Conservation (phyloP, 2,888 invertebrate species). For the Meteorus colon region DNA sequence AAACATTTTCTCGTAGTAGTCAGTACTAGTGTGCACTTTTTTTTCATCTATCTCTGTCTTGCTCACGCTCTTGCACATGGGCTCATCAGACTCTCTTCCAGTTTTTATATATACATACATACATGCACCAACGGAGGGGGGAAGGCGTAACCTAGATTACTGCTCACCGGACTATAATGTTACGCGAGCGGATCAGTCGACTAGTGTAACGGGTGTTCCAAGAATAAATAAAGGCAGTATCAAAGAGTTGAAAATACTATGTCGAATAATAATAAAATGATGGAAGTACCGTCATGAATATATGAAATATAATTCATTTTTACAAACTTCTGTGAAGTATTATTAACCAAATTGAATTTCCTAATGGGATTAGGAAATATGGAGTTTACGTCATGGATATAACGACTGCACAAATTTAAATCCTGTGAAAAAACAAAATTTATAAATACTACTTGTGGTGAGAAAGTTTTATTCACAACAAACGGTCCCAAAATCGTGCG, state of each 20-base stretch:
- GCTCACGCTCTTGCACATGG: not conserved
- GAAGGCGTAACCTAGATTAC: conserved; percentile 66
- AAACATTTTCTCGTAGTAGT: not conserved
- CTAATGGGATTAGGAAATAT: too few relatives aligned
- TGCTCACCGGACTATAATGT: conserved; percentile 64
- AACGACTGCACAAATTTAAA: too few relatives aligned
- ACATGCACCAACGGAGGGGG: conserved; percentile 56
- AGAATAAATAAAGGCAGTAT: conserved; percentile 20
- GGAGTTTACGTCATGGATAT: too few relatives aligned
- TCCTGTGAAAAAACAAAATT: too few relatives aligned
- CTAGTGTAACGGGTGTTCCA: conserved; percentile 57
- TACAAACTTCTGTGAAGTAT: too few relatives aligned
- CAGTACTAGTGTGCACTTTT: not conserved
- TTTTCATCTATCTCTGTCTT: not conserved
- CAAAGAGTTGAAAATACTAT: not conserved
- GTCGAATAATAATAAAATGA: not conserved
- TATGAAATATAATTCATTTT: too few relatives aligned
- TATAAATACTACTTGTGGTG: too few relatives aligned
- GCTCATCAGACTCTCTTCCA: conserved; percentile 12
- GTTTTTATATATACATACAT: not conserved
- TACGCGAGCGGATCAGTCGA: conserved; percentile 58
- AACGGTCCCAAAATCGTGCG: too few relatives aligned
- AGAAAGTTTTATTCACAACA: too few relatives aligned
- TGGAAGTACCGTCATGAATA: not conserved
- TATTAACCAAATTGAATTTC: too few relatives aligned